Conservation (phyloP, 2,888 invertebrate genomes). For the Chesias legatella region DNA sequence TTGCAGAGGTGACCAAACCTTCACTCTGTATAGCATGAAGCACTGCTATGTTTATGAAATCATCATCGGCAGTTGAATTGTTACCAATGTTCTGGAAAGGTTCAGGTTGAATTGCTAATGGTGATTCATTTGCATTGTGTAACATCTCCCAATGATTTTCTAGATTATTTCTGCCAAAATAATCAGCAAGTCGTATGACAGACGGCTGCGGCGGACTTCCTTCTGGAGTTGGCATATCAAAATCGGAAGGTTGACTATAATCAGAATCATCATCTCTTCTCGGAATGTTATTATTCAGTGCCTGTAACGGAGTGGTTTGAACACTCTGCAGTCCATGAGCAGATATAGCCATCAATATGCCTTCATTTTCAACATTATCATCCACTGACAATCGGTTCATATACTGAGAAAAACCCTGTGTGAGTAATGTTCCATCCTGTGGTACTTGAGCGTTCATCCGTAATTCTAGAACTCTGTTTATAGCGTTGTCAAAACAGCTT, state of each 20-base stretch:
- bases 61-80: slow-evolving; percentile 51
- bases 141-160: slow-evolving; percentile 6
- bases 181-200: slow-evolving; percentile 15
- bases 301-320: slow-evolving; percentile 10
- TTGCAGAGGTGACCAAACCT: slow-evolving; percentile 80
- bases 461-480: slow-evolving; percentile 84
- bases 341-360: slow-evolving; percentile 87
- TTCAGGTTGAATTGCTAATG: slow-evolving; percentile 9
- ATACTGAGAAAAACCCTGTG: slow-evolving; percentile 74
- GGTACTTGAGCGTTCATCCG: slow-evolving; percentile 74
- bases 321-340: slow-evolving; percentile 83
- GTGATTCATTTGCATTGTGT: slow-evolving; percentile 34
- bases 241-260: slow-evolving; percentile 31
- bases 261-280: slow-evolving; percentile 13
- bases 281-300: slow-evolving; percentile 28
- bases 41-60: slow-evolving; percentile 87
- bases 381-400: slow-evolving; percentile 78
- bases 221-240: slow-evolving; percentile 44
- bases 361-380: slow-evolving; percentile 84
- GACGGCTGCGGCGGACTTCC: slow-evolving; percentile 7
- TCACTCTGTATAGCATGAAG: slow-evolving; percentile 87
- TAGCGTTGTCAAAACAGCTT: slow-evolving; percentile 85
- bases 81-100: slow-evolving; percentile 31
- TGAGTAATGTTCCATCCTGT: slow-evolving; percentile 51
- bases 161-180: slow-evolving; percentile 34